These are phyloP conservation scores for Lacerta agilis DNA, from an alignment of 2,797 vertebrate genomes.

Conservation along the genomic window DNA sequence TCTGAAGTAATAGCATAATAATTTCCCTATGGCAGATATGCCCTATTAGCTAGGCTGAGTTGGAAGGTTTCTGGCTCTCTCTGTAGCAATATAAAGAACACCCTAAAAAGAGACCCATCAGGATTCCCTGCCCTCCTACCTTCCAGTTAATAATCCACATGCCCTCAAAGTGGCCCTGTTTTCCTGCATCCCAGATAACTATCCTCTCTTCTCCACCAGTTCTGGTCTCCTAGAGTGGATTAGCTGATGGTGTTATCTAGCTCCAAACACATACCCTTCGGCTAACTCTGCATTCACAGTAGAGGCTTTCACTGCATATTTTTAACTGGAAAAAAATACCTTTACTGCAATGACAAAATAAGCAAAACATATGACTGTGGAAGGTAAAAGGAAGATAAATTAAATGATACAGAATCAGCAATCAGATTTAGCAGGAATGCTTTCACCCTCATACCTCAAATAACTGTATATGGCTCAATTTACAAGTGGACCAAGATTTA, in stretches of 20 bases:
- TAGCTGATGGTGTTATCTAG: not conserved
- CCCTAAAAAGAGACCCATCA: not conserved
- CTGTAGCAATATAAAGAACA: not conserved
- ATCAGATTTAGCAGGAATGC: not conserved
- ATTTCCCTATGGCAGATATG: not conserved
- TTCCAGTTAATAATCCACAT: not conserved
- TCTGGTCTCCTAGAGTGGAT: not conserved
- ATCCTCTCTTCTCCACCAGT: not conserved
- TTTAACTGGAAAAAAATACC: not conserved
- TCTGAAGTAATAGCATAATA: slow-evolving; percentile 10
- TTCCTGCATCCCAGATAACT: not conserved
- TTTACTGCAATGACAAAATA: not conserved
- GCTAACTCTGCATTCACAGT: not conserved
- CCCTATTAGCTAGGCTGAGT: not conserved
- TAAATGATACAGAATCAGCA: not conserved
- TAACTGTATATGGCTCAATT: not conserved
- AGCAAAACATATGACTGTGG: too few relatives aligned
- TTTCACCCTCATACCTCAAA: not conserved
- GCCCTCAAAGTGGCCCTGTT: not conserved
- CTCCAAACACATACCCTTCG: not conserved
- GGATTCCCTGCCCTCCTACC: not conserved
- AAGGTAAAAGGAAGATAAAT: not conserved
- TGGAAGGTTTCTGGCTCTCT: not conserved
- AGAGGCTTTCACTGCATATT: not conserved
- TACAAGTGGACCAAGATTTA: not conserved